Evolutionary conservation across 2,888 invertebrate genomes (phyloP).

Genomic region (Noctua fimbriata): DNA sequence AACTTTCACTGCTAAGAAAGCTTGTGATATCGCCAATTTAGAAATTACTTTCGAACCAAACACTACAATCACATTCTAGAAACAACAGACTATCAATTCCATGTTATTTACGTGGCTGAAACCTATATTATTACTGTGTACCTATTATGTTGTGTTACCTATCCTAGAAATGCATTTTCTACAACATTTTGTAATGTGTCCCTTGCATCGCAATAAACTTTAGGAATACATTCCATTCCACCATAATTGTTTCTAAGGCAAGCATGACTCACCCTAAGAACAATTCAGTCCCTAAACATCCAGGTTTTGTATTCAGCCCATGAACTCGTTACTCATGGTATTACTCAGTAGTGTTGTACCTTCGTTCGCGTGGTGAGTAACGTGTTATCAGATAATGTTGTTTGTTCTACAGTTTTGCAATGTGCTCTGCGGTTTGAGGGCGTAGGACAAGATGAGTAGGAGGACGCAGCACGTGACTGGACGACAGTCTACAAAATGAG

Average conservation of each 20-base stretch:
- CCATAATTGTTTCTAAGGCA: conserved; percentile 3
- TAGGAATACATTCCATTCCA: neutral
- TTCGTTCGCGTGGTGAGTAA: conserved; percentile 70
- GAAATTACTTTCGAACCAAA: conserved; percentile 32
- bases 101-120: neutral
- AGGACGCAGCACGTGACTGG: neutral
- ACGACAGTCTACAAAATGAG: conserved; percentile 40
- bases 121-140: neutral
- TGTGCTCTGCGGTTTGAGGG: conserved; percentile 52
- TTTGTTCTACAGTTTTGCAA: conserved; percentile 74
- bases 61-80: conserved; percentile 35
- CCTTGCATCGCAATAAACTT: neutral
- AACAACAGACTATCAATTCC: conserved; percentile 17
- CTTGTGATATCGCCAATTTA: conserved; percentile 28
- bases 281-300: conserved; percentile 41
- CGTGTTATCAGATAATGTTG: conserved; percentile 77
- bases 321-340: conserved; percentile 67
- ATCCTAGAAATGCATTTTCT: neutral
- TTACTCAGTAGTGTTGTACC: conserved; percentile 62
- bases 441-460: conserved; percentile 48
- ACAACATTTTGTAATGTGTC: no score
- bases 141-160: neutral
- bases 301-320: conserved; percentile 45
- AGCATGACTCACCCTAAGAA: conserved; percentile 21
- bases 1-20: conserved; percentile 47